phyloP scores from a whole-genome alignment of 2,113 vertebrate genomes.

The Thunnus thynnus region DNA sequence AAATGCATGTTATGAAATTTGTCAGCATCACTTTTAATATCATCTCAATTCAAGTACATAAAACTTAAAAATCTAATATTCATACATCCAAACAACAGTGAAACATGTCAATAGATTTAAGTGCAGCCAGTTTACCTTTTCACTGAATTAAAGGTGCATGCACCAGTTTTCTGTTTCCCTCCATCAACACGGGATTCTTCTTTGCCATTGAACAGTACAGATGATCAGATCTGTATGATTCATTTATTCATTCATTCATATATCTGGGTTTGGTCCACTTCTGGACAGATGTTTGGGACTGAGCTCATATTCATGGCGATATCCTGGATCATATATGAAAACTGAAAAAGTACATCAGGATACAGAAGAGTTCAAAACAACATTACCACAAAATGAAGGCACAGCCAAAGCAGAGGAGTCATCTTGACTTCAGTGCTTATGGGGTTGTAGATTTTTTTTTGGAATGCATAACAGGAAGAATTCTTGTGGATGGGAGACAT shows the following conservation, averaged over 20 bases:
- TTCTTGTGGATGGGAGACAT: constrained; percentile 67
- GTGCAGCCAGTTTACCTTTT: neutral
- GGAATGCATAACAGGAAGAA: constrained; percentile 78
- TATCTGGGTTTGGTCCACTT: constrained; percentile 9
- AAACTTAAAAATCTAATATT: constrained; percentile 26
- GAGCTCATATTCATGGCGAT: neutral
- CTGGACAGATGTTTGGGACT: constrained; percentile 5
- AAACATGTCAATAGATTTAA: constrained; percentile 29
- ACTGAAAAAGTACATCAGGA: neutral
- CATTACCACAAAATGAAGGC: constrained; percentile 71
- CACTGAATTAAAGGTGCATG: constrained; percentile 7
- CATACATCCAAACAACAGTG: constrained; percentile 39
- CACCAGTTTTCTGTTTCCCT: neutral
- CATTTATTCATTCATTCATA: neutral
- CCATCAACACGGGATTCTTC: neutral
- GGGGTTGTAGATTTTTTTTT: constrained; percentile 53
- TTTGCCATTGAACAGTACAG: neutral
- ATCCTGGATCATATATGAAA: constrained; percentile 5
- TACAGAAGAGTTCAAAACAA: neutral
- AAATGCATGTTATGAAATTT: neutral
- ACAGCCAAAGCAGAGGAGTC: constrained; percentile 74
- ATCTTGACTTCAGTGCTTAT: constrained; percentile 59
- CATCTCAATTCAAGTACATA: constrained; percentile 48
- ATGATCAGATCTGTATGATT: neutral
- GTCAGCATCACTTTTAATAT: constrained; percentile 26